phyloP scores from a whole-genome alignment of 2,113 vertebrate species.

The Alethe castanea region DNA sequence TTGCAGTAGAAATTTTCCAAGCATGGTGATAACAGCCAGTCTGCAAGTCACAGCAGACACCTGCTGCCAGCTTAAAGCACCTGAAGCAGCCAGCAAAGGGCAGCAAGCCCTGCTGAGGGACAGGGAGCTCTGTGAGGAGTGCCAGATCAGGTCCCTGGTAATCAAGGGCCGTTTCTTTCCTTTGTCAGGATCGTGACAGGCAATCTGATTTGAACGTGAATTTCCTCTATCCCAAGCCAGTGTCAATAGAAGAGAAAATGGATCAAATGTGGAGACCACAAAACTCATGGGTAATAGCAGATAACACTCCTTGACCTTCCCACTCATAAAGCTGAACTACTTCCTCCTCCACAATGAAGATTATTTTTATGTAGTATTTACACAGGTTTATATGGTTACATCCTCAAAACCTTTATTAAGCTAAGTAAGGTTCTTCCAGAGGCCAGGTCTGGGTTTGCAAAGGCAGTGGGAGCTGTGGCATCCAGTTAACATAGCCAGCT shows the following conservation, averaged over 20 bases:
- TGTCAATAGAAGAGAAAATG: slow-evolving; percentile 44
- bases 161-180: slow-evolving; percentile 8
- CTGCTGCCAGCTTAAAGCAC: neutral
- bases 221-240: slow-evolving; percentile 50
- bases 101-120: neutral
- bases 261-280: slow-evolving; percentile 13
- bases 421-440: neutral
- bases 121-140: neutral
- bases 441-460: neutral
- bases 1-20: neutral
- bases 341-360: slow-evolving; percentile 38
- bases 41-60: neutral
- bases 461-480: neutral
- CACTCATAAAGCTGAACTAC: slow-evolving; percentile 33
- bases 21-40: neutral
- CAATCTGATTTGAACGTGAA: neutral
- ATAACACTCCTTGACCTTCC: slow-evolving; percentile 58
- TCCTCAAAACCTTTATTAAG: slow-evolving; percentile 36
- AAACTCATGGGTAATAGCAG: slow-evolving; percentile 1
- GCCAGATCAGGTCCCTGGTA: neutral
- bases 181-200: slow-evolving; percentile 16
- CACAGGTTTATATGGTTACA: slow-evolving; percentile 34
- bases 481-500: neutral
- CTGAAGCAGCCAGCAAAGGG: neutral
- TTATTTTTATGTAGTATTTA: slow-evolving; percentile 44